Base-by-base conservation (phyloP, 2,113 vertebrate genomes). In the Gulo gulo region DNA sequence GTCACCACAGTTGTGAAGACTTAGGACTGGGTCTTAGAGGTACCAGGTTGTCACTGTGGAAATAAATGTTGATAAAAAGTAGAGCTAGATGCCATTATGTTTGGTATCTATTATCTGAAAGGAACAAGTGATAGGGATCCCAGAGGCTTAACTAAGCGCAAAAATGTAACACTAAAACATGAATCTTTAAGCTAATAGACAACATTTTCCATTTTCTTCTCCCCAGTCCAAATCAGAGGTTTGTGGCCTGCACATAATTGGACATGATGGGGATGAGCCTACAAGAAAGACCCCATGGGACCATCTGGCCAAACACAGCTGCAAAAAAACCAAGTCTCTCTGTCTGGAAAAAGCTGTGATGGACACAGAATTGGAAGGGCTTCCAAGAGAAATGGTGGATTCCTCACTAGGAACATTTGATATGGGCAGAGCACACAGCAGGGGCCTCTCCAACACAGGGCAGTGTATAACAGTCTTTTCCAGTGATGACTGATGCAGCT, bases 281-380 rank as follows among this genome's bases (percentile, higher is more conserved):
- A 23, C 23, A 50, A 94, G 76, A 92, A 87, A 36, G 81, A 96
- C 39, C 88, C 91, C 76, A 10, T 29, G 88, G 65, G 96, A 96
- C 57, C 39, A 96, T 96, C 76, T 80, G 74, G 81, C 79, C 93
- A 97, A 98, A 97, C 94, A 95, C 96, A 98, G 97, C 97, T 98
- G 97, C 94, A 96, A 45, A 96, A 94, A 94, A 79, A 96, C 97
- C 95, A 95, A 78, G 31, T 4, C 74, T 71, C 59, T 20, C 50
- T 16, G 73, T 97, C 97, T 89, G 97, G 94, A 95, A 97, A 96
- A 95, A 87, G 89, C 55, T 74, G 13, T 96, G 95, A 97, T 69
- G 52, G 92, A 97, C 97, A 96, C 81, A 79, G 78, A 95, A 83
- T 4, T 93, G 84, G 61, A 95, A 95, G 36, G 55, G 42, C 47